Base-by-base conservation (phyloP, 2,113 vertebrate genomes). In the Grantiella picta region DNA sequence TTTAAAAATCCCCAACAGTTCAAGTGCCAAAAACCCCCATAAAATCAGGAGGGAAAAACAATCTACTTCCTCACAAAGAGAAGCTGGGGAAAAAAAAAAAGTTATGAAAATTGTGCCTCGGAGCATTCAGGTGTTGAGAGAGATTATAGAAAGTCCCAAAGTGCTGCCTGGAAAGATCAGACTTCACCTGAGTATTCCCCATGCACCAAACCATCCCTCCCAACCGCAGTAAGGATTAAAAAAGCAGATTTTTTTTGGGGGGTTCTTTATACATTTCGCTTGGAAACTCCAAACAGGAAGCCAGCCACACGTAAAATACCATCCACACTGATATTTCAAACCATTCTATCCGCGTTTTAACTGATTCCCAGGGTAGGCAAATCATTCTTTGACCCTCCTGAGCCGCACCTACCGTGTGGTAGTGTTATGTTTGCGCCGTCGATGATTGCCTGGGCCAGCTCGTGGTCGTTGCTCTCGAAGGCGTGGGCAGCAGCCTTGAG, bases 341-440 rank as follows among this genome's bases (percentile, higher is more conserved):
- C 42, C 29, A 16, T 11, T 28, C 61, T 38, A 42, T 5, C 60
- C 27, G 20, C 22, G 5, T 23, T 49, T 49, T 23, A 12, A 5
- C 10, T 3, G 22, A n/a, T 25, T 35, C n/a, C 27, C 1, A 9
- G 23, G 33, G 24, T 19, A 6, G 12, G 35, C 49, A 15, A 25
- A 15, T 10, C 24, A 15, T 15, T 20, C 8, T 36, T 68, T 49
- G 2, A 20, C 23, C 52, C 64, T 28, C 0, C 18, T 2, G 9
- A 44, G 63, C 57, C 15, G 81, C 75, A 97, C 98, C 96, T 99
- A 99, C 99, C 99, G 15, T 99, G 99, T 31, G 99, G 99, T 69
- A 99, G 98, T 24, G 99, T 99, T 92, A 99, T 99, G 98, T 98
- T 99, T 93, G 99, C 99, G 82, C 99, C 99, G 6, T 99, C 99